Base-by-base conservation (phyloP, 1,140 invertebrate genomes). In the Belonocnema kinseyi region DNA sequence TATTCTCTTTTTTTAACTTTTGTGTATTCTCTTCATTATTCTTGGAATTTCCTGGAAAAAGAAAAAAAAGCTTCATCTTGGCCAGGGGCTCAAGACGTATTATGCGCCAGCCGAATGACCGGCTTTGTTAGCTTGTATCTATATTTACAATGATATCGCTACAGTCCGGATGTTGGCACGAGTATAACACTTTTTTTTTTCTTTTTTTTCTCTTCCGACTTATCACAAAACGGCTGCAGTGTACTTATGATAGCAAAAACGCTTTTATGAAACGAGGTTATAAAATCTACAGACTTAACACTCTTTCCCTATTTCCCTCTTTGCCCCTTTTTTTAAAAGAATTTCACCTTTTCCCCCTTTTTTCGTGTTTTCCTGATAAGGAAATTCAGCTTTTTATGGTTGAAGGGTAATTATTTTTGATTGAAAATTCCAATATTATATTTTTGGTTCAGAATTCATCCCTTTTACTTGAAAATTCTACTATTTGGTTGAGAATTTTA, bases 111-210 rank as follows among this genome's bases (percentile, higher is more conserved):
- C 26, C 58, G 58, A 66, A 66, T 66, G 61, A 66, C 26, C 61
- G 26, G 61, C 61, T 66, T 66, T 66, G 61, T 66, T 66, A 66
- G 33, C 26, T 66, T 40, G 26, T 66, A 66, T 66, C 61, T 66
- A 66, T 66, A 66, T 66, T 66, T 66, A 66, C 61, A 66, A 33
- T 66, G 61, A 66, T 66, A 66, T 66, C 61, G 61, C 61, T n/a
- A 10, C 61, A n/a, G 14, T 13, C 26, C 26, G 61, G 61, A 66
- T 66, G 61, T 66, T 66, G 61, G 61, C 61, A 33, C 61, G 16
- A 66, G 21, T 40, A 66, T 33, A 33, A 66, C 40, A 33, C 61
- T 33, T 8, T 66, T 66, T 66, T 33, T 66, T 66, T 66, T 16
- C 7, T 33, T 33, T 66, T 66, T 14, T 66, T 66, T 16, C 0